Base-by-base conservation (phyloP, 1,140 invertebrate species). In the Coenobita brevimanus region DNA sequence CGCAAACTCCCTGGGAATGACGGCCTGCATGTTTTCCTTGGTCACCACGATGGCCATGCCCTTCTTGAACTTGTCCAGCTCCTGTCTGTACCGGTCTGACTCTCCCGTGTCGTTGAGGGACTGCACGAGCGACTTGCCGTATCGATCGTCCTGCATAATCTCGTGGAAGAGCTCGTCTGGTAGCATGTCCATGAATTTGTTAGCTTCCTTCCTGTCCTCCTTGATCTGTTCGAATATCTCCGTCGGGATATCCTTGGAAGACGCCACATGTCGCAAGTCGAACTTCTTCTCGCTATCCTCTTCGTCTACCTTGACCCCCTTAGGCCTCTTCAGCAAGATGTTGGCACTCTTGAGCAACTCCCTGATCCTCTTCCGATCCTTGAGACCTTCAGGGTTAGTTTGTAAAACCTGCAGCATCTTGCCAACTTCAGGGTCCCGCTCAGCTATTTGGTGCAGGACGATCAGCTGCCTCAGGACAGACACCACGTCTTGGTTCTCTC, bases 1-100 rank as follows among this genome's bases (percentile, higher is more conserved):
- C 60, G 95, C 94, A 0, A 95, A 95, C 92, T 96, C 95, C 60
- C 95, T 93, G 0, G 96, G 96, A 27, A 97, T 94, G 0, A 97
- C 95, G 0, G 95, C 95, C 91, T 97, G 96, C n/a, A 96, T 91
- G 24, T 95, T 95, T 91, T 95, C 95, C 83, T 96, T 96, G 84
- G 96, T 94, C 62, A 97, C 96, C 91, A 97, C 94, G 50, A 91
- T 91, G 38, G 91, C 91, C 84, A 89, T 89, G 0, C 90, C 89
- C 36, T 79, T 88, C 41, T 87, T 80, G 80, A 89, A 89, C 62
- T 89, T 89, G 30, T 87, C 88, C 54, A 90, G 83, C 21, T 91
- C 90, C 15, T 46, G 60, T n/a, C 95, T 91, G 0, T 94, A 93
- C 27, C 67, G 64, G 21, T 83, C 83, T 1, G 92, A 92, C 88